phyloP scores from a whole-genome alignment of 2,113 vertebrate species.

The Aphyosemion australe region DNA sequence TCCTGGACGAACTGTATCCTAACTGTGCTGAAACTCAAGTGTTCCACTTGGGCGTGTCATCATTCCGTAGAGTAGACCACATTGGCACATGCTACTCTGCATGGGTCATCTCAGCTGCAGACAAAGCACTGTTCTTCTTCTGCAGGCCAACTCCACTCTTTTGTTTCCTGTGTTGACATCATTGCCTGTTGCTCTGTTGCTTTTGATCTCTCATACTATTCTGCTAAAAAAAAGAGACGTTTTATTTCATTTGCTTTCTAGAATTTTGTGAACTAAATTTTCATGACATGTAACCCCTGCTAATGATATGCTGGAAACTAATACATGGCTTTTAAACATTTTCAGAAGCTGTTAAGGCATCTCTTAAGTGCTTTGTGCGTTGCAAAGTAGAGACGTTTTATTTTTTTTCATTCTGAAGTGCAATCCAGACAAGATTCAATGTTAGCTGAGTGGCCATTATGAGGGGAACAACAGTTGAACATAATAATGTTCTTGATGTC shows the following conservation, averaged over 20 bases:
- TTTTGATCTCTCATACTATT: conserved; percentile 75
- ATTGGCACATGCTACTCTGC: conserved; percentile 69
- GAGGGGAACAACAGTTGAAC: conserved; percentile 31
- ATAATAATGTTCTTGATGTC: conserved; percentile 58
- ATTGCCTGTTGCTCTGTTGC: conserved; percentile 82
- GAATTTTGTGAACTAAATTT: conserved; percentile 69
- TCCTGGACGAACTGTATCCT: conserved; percentile 65
- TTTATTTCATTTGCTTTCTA: conserved; percentile 71
- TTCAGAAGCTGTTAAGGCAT: conserved; percentile 70
- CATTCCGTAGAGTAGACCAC: conserved; percentile 63
- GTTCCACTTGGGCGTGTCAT: conserved; percentile 75
- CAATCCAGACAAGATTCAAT: conserved; percentile 49
- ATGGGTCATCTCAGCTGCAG: conserved; percentile 71
- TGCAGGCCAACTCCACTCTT: conserved; percentile 58
- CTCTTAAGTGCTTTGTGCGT: conserved; percentile 70
- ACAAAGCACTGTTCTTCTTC: conserved; percentile 63
- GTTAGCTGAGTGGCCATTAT: conserved; percentile 47
- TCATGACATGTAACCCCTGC: conserved; percentile 71
- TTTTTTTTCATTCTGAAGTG: conserved; percentile 48
- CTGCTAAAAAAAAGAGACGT: conserved; percentile 44
- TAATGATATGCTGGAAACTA: conserved; percentile 62
- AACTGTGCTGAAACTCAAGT: conserved; percentile 69
- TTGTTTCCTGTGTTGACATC: conserved; percentile 61
- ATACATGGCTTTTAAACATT: conserved; percentile 67
- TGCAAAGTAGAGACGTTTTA: conserved; percentile 73